Conservation (phyloP, 1,140 invertebrate genomes). For the Trichonephila clavata region DNA sequence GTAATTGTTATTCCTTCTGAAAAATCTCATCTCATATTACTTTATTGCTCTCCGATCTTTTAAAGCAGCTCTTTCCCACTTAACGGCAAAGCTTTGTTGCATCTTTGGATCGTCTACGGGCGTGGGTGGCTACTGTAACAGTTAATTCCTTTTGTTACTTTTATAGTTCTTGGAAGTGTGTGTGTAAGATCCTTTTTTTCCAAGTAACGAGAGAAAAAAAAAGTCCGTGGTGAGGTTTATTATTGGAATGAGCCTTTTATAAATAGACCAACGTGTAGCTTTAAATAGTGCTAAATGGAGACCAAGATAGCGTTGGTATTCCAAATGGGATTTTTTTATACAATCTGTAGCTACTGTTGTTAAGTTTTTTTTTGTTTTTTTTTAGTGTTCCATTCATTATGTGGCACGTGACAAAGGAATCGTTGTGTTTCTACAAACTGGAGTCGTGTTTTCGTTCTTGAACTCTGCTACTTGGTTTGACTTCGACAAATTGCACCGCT, state of each 20-base stretch:
- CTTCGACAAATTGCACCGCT: neutral
- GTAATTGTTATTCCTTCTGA: neutral
- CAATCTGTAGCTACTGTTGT: slow-evolving; percentile 13
- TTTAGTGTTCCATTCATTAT: neutral
- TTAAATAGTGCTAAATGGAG: slow-evolving; percentile 44
- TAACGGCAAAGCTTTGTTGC: slow-evolving; percentile 21
- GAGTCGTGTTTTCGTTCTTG: neutral
- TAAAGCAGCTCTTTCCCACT: slow-evolving; percentile 10
- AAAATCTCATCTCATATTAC: neutral
- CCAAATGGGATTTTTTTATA: neutral
- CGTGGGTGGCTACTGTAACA: slow-evolving; percentile 12
- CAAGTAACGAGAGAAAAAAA: neutral
- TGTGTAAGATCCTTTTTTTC: neutral
- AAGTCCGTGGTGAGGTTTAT: neutral
- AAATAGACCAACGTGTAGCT: slow-evolving; percentile 50
- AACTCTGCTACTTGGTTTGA: neutral
- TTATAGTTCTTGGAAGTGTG: slow-evolving; percentile 18
- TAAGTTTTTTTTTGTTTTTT: too few species aligned
- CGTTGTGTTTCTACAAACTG: neutral
- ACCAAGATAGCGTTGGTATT: slow-evolving; percentile 14
- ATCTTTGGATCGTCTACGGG: neutral
- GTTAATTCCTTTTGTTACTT: slow-evolving; percentile 47
- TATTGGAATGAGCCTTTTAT: slow-evolving; percentile 26
- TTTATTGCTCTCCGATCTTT: neutral
- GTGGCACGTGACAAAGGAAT: neutral